These are phyloP conservation scores for Gila orcuttii DNA, from an alignment of 2,113 vertebrate genomes.

Conservation along the genomic window DNA sequence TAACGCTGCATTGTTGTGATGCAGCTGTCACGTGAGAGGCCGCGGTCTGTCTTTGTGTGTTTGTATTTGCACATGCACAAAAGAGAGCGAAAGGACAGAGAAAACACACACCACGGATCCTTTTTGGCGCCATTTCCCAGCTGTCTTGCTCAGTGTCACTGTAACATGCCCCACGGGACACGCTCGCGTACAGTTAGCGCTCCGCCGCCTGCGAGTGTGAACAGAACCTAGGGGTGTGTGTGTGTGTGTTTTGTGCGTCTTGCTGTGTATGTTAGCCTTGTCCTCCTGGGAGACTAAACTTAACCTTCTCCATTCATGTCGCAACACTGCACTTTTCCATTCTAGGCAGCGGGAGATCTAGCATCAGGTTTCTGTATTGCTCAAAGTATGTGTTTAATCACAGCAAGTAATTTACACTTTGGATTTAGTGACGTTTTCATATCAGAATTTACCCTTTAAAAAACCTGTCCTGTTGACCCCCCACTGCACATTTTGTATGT, in stretches of 20 bases:
- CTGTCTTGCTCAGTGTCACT: constrained; percentile 54
- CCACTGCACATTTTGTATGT: too few relatives aligned
- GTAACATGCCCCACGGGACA: constrained; percentile 50
- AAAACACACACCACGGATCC: constrained; percentile 9
- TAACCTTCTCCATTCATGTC: constrained; percentile 32
- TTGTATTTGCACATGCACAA: constrained; percentile 29
- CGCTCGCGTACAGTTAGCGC: background rate
- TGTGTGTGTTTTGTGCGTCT: constrained; percentile 5
- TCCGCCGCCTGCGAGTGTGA: background rate
- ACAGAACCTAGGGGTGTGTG: background rate
- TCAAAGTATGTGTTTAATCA: background rate
- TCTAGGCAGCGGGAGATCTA: constrained; percentile 32
- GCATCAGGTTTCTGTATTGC: constrained; percentile 26
- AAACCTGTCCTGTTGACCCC: too few relatives aligned
- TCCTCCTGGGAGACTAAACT: constrained; percentile 14
- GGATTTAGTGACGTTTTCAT: background rate
- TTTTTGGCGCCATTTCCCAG: constrained; percentile 60
- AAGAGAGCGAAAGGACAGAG: constrained; percentile 44
- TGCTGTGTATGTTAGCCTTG: background rate
- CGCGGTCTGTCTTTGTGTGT: constrained; percentile 9
- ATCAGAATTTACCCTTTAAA: background rate
- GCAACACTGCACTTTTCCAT: constrained; percentile 36
- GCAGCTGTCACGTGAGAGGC: constrained; percentile 26
- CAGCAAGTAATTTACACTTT: background rate
- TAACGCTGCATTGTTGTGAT: constrained; percentile 14